Evolutionary conservation across 2,113 vertebrate genomes (phyloP), one percentile per base, ranked within the genome.

Genomic region (Larimichthys polyactis): DNA sequence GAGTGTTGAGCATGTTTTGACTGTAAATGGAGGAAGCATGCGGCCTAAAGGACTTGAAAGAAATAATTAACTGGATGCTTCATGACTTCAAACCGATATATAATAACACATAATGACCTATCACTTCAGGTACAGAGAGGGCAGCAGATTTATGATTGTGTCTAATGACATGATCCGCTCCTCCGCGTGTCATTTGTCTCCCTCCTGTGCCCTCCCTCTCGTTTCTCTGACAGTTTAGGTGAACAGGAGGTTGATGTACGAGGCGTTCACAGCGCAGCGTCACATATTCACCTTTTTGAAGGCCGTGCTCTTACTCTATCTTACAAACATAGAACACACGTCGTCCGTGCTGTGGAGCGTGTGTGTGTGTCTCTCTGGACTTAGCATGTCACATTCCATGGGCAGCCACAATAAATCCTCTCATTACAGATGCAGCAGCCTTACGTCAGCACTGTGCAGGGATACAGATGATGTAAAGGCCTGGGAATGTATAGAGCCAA

Each of bases 311-410:
- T 2, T 17, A 40, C 14, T 32, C 44, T 15, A n/a, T 32, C 2
- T 29, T 58, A 43, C 44, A 78, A 71, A 66, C 62, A 48, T 11
- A 11, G 51, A 10, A 49, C 19, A n/a, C 17, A 27, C 54, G 62
- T 12, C 0, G 49, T 2, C 19, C 9, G n/a, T 14, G 59, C 36
- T 19, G 17, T 17, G 20, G 48, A 17, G 22, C 10, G 9, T 58
- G 17, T 8, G n/a, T 8, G n/a, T 58, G 51, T 27, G 15, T 57
- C 64, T 68, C 49, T 51, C 67, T 85, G 69, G 36, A 71, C 62
- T 72, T 52, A 16, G 67, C 52, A 20, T 81, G 82, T 68, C 75
- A 87, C 72, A 86, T 87, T 90, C 81, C 71, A 29, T 32, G 51
- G 10, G 52, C 32, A 16, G 48, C 58, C 71, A 70, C 64, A 48